These are phyloP conservation scores for Siniperca obscura DNA, from an alignment of 2,797 vertebrate genomes.

Conservation along the genomic window DNA sequence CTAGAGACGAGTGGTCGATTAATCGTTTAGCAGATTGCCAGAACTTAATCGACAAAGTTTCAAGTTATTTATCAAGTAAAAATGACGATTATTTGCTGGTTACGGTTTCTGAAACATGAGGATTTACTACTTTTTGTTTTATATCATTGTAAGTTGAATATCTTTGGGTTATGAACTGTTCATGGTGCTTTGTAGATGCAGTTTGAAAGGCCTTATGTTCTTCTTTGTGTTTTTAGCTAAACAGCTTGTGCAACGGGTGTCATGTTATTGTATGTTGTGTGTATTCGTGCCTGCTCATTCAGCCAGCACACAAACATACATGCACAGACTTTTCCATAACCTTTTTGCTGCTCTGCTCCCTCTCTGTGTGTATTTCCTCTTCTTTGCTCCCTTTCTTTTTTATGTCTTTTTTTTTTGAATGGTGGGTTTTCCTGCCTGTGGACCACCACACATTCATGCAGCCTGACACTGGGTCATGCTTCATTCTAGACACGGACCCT, in stretches of 20 bases:
- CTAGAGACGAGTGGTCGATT: not conserved
- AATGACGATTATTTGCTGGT: not conserved
- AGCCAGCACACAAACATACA: constrained; percentile 42
- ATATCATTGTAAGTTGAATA: not conserved
- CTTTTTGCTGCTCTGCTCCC: constrained; percentile 29
- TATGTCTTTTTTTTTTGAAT: constrained; percentile 36
- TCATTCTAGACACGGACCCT: constrained; percentile 60
- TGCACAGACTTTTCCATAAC: constrained; percentile 42
- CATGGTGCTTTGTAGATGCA: constrained; percentile 33
- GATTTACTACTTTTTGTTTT: not conserved
- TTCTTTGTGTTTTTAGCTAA: constrained; percentile 57
- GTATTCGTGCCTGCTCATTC: constrained; percentile 43
- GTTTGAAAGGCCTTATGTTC: constrained; percentile 45
- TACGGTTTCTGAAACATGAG: not conserved
- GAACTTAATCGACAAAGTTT: not conserved
- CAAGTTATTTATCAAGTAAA: not conserved
- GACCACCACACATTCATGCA: constrained; percentile 65
- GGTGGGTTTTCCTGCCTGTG: constrained; percentile 54
- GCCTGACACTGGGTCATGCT: constrained; percentile 66
- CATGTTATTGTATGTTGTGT: constrained; percentile 57
- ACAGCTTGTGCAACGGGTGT: constrained; percentile 39
- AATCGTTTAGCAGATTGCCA: not conserved
- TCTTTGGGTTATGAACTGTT: not conserved
- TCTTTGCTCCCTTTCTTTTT: not conserved
- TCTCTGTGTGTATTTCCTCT: constrained; percentile 31